Conservation (phyloP, 1,140 invertebrate species). For the Acromyrmex heyeri region DNA sequence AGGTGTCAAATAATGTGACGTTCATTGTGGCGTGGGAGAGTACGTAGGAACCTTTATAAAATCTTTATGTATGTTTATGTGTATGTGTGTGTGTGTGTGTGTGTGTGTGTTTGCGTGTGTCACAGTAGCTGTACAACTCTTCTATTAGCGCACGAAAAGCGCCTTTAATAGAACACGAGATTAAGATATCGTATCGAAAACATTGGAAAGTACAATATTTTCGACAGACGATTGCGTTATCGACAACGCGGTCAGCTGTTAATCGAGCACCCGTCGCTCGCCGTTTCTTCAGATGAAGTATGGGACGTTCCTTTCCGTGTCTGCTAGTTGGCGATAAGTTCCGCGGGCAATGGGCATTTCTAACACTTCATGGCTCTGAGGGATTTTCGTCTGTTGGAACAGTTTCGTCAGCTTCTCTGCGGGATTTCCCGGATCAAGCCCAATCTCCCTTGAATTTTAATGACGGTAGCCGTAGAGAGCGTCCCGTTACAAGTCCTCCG, state of each 20-base stretch:
- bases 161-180: neutral
- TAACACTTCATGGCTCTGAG: conserved; percentile 6
- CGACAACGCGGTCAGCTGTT: conserved; percentile 39
- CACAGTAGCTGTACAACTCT: neutral
- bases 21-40: no score
- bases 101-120: no score
- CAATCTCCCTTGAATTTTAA: conserved; percentile 62
- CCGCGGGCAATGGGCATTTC: conserved; percentile 8
- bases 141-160: neutral
- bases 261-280: conserved; percentile 47
- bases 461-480: neutral
- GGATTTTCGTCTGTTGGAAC: conserved; percentile 45
- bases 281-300: neutral
- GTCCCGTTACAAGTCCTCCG: neutral
- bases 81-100: no score
- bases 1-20: no score
- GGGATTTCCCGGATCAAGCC: conserved; percentile 55
- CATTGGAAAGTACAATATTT: neutral
- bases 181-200: conserved; percentile 41
- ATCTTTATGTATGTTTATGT: no score
- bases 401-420: conserved; percentile 28
- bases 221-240: conserved; percentile 31
- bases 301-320: conserved; percentile 33
- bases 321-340: conserved; percentile 35
- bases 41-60: no score